Percentiles rank a stretch among this genome's conserved stretches.
phyloP scores from a whole-genome alignment of 2,113 vertebrate species.

The Cottus gobio region DNA sequence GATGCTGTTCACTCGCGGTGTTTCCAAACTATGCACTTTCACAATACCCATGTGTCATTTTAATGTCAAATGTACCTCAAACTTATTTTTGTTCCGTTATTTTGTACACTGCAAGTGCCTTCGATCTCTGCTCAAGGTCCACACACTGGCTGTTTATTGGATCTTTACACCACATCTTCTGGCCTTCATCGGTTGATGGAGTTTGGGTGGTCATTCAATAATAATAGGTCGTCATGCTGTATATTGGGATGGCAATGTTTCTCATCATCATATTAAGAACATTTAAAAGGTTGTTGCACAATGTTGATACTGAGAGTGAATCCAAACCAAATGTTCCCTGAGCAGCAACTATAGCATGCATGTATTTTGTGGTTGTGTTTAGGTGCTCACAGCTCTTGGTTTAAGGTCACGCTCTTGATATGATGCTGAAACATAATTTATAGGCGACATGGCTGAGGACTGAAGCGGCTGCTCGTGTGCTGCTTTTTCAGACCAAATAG shows the following conservation, averaged over 20 bases:
- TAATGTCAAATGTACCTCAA: neutral
- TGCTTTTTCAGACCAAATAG: neutral
- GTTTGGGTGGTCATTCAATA: neutral
- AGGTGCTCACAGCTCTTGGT: neutral
- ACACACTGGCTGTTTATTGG: neutral
- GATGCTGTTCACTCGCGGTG: conserved; percentile 8
- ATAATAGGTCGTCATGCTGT: too few species aligned
- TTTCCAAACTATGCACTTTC: neutral
- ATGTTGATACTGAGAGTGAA: neutral
- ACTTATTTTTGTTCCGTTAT: too few species aligned
- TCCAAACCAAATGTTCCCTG: neutral
- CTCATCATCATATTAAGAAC: neutral
- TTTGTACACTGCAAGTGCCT: neutral
- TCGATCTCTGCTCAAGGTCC: neutral
- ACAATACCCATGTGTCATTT: neutral
- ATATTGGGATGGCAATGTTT: neutral
- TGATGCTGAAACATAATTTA: too few species aligned
- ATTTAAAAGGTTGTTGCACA: neutral
- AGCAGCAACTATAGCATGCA: neutral
- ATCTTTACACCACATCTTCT: neutral
- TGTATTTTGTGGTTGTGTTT: neutral
- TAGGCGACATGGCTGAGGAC: too few species aligned
- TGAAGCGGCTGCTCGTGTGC: too few species aligned
- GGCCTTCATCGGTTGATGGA: too few species aligned
- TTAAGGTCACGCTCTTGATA: neutral